Base-by-base conservation (phyloP, 2,113 vertebrate species). In the Hucho hucho region DNA sequence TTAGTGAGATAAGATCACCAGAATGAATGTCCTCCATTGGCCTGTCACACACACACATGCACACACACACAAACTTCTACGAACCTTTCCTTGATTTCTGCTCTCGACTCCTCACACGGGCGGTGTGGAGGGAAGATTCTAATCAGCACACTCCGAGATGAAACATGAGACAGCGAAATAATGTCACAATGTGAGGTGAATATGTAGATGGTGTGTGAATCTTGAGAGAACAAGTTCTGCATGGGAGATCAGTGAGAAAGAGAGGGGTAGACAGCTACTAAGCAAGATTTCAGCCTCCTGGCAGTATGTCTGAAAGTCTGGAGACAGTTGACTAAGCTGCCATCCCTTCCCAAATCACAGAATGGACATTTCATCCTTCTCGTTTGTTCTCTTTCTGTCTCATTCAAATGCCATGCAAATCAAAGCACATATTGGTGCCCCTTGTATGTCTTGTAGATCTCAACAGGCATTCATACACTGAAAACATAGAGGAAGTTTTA, bases 391-490 rank as follows among this genome's bases (percentile, higher is more conserved):
- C 22, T 63, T 18, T 20, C 32, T 47, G n/a, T 64, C 1, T 64
- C 58, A 73, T 64, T 29, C 59, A 73, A 73, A 46, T 73, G 18
- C 4, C 29, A 73, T 73, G 32, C 58, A 64, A 73, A 63, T 64
- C 20, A 64, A 73, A 32, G 47, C n/a, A 29, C 71, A 64, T 20
- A 63, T 73, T 58, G 69, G 49, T 71, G 16, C 13, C 14, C 71
- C 22, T 28, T 64, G 20, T 69, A 24, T 75, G 37, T 43, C 9
- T 2, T 12, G 67, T 70, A 63, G 59, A 71, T 76, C 28, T 68
- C 3, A 61, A 49, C 25, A 24, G 16, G 56, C 11, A 66, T 47
- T 43, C 65, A 76, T 64, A 64, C n/a, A 49, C 70, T 18, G 12
- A 49, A 49, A 29, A 16, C 16, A 64, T 59, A 58, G 56, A 58